phyloP scores from a whole-genome alignment of 2,113 vertebrate species.

The Psettodes erumei region DNA sequence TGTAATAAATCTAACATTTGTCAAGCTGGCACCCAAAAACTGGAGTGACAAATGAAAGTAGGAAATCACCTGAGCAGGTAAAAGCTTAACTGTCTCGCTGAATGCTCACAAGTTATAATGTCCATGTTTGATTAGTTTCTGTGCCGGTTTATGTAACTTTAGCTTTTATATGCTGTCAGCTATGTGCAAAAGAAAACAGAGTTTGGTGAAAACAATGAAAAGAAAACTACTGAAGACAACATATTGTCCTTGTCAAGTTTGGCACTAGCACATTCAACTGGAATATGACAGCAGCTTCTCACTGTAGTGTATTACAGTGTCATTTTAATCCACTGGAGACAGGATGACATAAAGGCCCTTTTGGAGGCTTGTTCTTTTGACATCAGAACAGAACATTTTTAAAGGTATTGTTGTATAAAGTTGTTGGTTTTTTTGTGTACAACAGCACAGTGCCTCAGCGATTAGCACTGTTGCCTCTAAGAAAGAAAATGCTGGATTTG shows the following conservation, averaged over 20 bases:
- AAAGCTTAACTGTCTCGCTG: no score
- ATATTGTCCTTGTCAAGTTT: neutral
- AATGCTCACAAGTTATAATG: no score
- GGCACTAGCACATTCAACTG: neutral
- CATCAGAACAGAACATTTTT: slow-evolving; percentile 16
- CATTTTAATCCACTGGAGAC: neutral
- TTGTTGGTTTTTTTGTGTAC: neutral
- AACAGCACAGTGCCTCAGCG: neutral
- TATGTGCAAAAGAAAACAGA: neutral
- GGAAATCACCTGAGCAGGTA: no score
- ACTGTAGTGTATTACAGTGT: neutral
- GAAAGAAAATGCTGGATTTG: neutral
- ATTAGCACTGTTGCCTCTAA: neutral
- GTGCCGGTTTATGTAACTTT: no score
- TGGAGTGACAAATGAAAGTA: no score
- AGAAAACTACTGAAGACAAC: neutral
- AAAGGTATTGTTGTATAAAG: neutral
- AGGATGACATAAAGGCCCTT: neutral
- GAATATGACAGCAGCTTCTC: neutral
- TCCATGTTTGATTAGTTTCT: no score
- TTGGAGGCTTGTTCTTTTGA: neutral
- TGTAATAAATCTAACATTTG: no score
- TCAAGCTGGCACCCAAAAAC: no score
- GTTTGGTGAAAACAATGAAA: neutral
- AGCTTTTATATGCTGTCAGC: no score